Percentiles rank a stretch among this genome's conserved stretches.
These are phyloP conservation scores for Drosophila punjabiensis DNA, from an alignment of 1,140 invertebrate genomes.

Conservation along the genomic window DNA sequence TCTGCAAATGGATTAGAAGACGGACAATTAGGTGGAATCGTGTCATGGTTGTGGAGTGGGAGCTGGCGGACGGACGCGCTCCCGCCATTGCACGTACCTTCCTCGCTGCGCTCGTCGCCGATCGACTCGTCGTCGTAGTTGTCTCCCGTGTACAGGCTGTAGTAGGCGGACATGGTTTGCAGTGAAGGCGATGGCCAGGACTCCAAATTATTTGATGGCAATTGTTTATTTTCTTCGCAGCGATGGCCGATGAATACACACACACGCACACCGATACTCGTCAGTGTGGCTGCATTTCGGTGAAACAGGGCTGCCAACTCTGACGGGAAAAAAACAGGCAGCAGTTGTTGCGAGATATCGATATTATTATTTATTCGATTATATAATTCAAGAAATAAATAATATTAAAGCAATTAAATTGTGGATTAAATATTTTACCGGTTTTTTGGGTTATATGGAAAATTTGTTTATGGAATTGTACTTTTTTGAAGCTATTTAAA, in stretches of 20 bases:
- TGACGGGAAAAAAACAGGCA: neutral
- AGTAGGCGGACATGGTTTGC: conserved; percentile 61
- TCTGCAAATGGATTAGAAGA: conserved; percentile 87
- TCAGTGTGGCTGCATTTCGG: conserved; percentile 6
- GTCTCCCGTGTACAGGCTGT: conserved; percentile 61
- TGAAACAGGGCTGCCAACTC: neutral
- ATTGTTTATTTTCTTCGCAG: conserved; percentile 11
- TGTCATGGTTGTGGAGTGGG: neutral
- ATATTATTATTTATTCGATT: too few species aligned
- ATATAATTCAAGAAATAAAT: too few species aligned
- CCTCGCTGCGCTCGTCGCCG: conserved; percentile 72
- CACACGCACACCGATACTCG: conserved; percentile 15
- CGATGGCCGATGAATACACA: conserved; percentile 32
- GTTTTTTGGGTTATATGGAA: too few species aligned
- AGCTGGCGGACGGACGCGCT: neutral
- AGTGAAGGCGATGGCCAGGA: neutral
- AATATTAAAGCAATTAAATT: too few species aligned
- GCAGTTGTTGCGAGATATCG: too few species aligned
- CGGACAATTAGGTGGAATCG: neutral
- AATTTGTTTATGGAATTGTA: too few species aligned
- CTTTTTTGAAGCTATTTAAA: too few species aligned
- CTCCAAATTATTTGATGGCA: conserved; percentile 3
- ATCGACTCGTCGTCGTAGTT: conserved; percentile 74
- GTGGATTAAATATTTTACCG: too few species aligned
- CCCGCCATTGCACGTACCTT: conserved; percentile 54